These are phyloP conservation scores for Andrena bicolor DNA, from an alignment of 2,888 invertebrate species.

Conservation along the genomic window DNA sequence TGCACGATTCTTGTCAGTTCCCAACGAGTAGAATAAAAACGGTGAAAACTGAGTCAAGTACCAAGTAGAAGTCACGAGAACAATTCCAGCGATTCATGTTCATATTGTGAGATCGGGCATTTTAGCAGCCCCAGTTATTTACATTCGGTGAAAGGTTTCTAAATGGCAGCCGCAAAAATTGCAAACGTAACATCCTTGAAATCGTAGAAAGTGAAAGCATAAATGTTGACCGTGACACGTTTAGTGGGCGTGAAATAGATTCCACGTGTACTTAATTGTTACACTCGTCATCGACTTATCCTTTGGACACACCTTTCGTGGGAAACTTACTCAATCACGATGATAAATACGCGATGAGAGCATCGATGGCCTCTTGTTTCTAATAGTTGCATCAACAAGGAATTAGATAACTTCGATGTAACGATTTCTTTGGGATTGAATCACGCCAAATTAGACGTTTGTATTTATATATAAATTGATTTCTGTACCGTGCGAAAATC, in stretches of 20 bases:
- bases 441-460: too few species aligned
- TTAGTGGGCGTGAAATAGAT: conserved; percentile 55
- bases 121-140: conserved; percentile 16
- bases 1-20: too few species aligned
- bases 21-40: too few species aligned
- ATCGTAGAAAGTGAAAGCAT: conserved; percentile 66
- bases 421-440: background rate
- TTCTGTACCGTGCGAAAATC: too few species aligned
- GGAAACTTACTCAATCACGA: background rate
- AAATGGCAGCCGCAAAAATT: conserved; percentile 8
- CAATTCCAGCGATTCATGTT: background rate
- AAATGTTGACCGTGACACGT: conserved; percentile 66
- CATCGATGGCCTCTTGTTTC: background rate
- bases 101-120: conserved; percentile 8
- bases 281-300: background rate
- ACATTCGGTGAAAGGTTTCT: background rate
- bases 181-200: conserved; percentile 5
- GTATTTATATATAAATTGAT: too few species aligned
- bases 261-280: conserved; percentile 27
- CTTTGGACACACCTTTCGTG: background rate
- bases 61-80: conserved; percentile 6
- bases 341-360: background rate
- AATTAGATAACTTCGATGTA: background rate
- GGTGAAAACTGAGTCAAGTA: too few species aligned
- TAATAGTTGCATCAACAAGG: background rate